These are phyloP conservation scores for Berghia stephanieae DNA, from an alignment of 1,140 invertebrate genomes.

Conservation along the genomic window DNA sequence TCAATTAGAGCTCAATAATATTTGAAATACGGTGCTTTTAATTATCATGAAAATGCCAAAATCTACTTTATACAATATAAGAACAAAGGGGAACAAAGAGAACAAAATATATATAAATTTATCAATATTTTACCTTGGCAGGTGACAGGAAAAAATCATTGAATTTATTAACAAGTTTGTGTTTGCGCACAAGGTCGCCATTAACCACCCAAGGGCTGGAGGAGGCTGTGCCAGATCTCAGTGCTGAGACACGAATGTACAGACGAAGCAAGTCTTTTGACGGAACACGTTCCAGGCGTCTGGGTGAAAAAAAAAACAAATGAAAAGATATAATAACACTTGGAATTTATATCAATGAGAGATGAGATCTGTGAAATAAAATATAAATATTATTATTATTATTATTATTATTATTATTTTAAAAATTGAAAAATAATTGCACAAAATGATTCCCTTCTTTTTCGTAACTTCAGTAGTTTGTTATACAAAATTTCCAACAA, in stretches of 20 bases:
- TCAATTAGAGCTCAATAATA: too few relatives aligned
- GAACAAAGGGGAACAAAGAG: too few relatives aligned
- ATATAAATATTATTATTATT: not conserved
- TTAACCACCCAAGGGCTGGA: constrained; percentile 66
- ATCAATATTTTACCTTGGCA: constrained; percentile 59
- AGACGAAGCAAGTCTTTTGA: constrained; percentile 62
- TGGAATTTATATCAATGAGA: not conserved
- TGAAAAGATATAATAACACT: not conserved
- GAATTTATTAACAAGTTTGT: constrained; percentile 60
- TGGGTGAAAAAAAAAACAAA: constrained; percentile 38
- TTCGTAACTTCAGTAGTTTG: too few relatives aligned
- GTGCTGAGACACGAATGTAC: constrained; percentile 61
- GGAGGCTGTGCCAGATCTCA: constrained; percentile 51
- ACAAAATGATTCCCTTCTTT: too few relatives aligned
- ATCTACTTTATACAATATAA: too few relatives aligned
- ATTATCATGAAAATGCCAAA: too few relatives aligned
- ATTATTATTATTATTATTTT: not conserved
- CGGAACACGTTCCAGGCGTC: constrained; percentile 55
- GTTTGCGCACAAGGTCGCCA: constrained; percentile 59
- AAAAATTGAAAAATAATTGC: not conserved
- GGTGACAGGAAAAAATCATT: constrained; percentile 63
- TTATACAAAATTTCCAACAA: too few relatives aligned
- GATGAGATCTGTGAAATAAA: not conserved
- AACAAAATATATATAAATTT: too few relatives aligned
- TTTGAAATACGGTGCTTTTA: too few relatives aligned